Evolutionary conservation across 1,140 invertebrate genomes (phyloP), one percentile per base, ranked within the genome.

Genomic region (Aphis gossypii): DNA sequence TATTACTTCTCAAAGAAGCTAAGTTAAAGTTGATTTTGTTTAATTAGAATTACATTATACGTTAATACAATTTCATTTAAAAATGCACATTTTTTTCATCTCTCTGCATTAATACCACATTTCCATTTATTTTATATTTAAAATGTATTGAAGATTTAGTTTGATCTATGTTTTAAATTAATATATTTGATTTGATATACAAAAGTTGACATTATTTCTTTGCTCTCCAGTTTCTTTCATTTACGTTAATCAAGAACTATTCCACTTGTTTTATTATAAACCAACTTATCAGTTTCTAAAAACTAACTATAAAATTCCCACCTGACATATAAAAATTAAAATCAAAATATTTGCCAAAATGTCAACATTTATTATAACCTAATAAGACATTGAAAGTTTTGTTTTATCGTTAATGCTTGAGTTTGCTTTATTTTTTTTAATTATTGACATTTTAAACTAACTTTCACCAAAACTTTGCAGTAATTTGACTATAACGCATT

Each of bases 31-130:
- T 83, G n/a, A 93, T 44, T 48, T 83, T 60, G 14, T 92, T 44
- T 25, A 92, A 48, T 76, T 92, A 48, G 20, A 92, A 83, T 44
- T 60, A 41, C 41, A 68, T 68, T 30, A 30, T 30, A 38, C 38
- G 21, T 90, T 90, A 30, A 91, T 68, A 41, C 54, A 9, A 2
- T 46, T 92, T 20, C 41, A 90, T 90, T 60, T 60, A 90, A 90
- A 90, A 90, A 60, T 60, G 7, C 2, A 2, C 60, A 3, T 41
- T 60, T 90, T 56, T 90, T 23, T n/a, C 35, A 41, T 35, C 38
- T 6, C 35, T 56, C 51, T 51, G 4, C 11, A 60, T 60, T 60
- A 25, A 2, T n/a, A 9, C 1, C 25, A 60, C 25, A 68, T 14
- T 8, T 14, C 14, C 14, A 46, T 46, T 11, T 11, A 46, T 11